These are phyloP conservation scores for Luidia sarsii DNA, from an alignment of 53 echinoderm and acorn worm genomes.

Conservation along the genomic window DNA sequence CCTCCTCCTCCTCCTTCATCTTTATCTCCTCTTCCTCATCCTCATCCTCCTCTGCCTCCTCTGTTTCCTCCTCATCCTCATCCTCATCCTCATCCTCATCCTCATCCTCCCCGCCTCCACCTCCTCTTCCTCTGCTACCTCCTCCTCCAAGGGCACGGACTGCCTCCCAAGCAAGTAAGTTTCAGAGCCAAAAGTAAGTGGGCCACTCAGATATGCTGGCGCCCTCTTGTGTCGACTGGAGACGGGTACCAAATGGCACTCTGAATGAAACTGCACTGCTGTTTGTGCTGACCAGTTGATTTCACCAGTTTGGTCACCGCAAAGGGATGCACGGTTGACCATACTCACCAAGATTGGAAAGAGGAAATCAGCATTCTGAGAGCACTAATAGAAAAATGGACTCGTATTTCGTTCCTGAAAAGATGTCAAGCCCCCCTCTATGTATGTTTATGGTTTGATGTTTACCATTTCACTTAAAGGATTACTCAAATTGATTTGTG, in stretches of 20 bases:
- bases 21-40: too few relatives aligned
- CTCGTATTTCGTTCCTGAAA: background rate
- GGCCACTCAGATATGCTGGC: constrained; percentile 20
- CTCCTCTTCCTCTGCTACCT: background rate
- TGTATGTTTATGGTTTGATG: too few relatives aligned
- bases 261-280: background rate
- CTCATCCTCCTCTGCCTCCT: too few relatives aligned
- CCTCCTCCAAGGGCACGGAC: background rate
- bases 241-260: background rate
- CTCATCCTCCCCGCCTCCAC: background rate
- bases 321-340: background rate
- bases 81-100: too few relatives aligned
- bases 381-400: background rate
- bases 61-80: too few relatives aligned
- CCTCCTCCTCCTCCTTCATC: too few relatives aligned
- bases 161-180: background rate
- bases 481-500: too few relatives aligned
- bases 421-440: too few relatives aligned
- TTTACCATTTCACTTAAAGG: too few relatives aligned
- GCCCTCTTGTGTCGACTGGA: constrained; percentile 11
- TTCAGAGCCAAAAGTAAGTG: background rate
- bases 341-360: background rate
- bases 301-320: background rate
- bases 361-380: background rate
- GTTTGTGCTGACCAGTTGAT: background rate